Evolutionary conservation across 2,888 invertebrate species (phyloP), one percentile per base, ranked within the genome.

Genomic region (Thumatha senex): DNA sequence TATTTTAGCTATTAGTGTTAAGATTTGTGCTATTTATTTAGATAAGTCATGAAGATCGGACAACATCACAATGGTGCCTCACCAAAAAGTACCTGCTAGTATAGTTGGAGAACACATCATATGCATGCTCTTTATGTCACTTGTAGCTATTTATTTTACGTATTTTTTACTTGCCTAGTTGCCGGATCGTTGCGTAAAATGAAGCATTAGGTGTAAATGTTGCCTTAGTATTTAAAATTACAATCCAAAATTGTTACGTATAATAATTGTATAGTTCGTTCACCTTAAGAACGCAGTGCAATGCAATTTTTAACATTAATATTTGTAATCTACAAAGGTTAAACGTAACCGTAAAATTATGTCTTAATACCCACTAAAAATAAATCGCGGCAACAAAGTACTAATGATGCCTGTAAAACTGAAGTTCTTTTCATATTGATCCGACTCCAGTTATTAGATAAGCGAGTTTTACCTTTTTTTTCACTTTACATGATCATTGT

Each of bases 11-110:
- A 36, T 40, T 34, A 36, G 14, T 35, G 11, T 31, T 30, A 13
- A 35, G 14, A 2, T 35, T 46, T 48, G 61, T 70, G 70, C 64
- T 70, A 72, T 62, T 58, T 72, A 69, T 69, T 64, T 58, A 63
- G 44, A 51, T 54, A 58, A 41, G 40, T 40, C 41, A 49, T 49
- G 51, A 50, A 45, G 33, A 41, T 58, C 53, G 51, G 50, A 61
- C 48, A 70, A 76, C 76, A 80, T 82, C 79, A 82, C 78, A 75
- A 31, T 40, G 84, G 86, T 85, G 86, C 82, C 84, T 81, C 83
- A 82, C 82, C 82, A 70, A 56, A 70, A 82, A 72, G 86, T 87
- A 86, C 86, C 87, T 86, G 86, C 58, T 84, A 83, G 80, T 63
- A 64, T 78, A 80, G 70, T 74, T 73, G 60, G 29, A 51, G 50